These are phyloP conservation scores for Tapera naevia DNA, from an alignment of 2,797 vertebrate genomes.

Conservation along the genomic window DNA sequence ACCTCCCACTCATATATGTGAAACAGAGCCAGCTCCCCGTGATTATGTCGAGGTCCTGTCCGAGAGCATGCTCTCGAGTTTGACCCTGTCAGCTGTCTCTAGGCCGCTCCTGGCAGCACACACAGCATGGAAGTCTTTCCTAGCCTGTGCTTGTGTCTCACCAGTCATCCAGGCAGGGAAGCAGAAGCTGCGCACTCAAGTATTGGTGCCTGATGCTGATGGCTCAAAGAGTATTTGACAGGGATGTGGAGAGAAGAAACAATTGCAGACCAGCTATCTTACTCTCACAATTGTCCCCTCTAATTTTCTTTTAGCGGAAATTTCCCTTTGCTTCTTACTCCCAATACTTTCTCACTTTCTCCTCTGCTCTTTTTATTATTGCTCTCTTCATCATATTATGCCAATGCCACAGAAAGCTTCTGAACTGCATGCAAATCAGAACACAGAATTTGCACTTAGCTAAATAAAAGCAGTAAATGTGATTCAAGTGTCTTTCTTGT, in stretches of 20 bases:
- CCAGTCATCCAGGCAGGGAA: fast-evolving
- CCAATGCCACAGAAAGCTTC: not conserved
- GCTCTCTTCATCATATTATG: not conserved
- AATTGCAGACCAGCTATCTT: not conserved
- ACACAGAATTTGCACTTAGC: not conserved
- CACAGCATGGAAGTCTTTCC: not conserved
- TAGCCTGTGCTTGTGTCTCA: not conserved
- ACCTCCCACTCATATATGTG: not conserved
- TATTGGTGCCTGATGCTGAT: not conserved
- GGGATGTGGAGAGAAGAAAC: not conserved
- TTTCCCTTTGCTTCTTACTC: not conserved
- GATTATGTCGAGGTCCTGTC: not conserved
- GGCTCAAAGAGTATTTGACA: not conserved
- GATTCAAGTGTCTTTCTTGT: not conserved
- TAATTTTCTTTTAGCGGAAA: not conserved
- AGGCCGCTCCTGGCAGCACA: fast-evolving
- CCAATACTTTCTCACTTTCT: not conserved
- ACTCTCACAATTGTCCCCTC: not conserved
- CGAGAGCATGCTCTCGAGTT: not conserved
- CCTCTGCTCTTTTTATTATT: not conserved
- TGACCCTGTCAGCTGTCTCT: not conserved
- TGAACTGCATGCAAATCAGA: not conserved
- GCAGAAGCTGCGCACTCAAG: not conserved
- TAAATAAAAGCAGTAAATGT: not conserved
- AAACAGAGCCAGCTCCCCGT: not conserved